Evolutionary conservation across 2,113 vertebrate genomes (phyloP).

Genomic region (Amazona guildingii): DNA sequence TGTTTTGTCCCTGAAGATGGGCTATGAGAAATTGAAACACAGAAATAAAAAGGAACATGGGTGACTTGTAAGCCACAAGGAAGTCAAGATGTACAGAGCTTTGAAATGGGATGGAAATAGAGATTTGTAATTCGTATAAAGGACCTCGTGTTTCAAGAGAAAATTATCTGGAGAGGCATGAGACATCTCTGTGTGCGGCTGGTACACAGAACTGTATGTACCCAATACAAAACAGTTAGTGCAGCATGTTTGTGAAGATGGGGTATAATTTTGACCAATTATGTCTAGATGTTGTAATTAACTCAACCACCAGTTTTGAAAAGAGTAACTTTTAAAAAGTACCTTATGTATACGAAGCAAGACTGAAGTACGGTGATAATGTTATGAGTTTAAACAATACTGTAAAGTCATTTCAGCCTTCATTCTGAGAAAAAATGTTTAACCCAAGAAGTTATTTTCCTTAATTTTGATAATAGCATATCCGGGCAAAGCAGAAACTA

Average conservation of each 20-base stretch:
- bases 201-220: not conserved
- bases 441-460: not conserved
- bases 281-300: not conserved
- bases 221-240: not conserved
- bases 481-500: not conserved
- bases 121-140: not conserved
- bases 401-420: not conserved
- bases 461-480: not conserved
- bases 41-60: not conserved
- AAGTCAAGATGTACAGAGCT: not conserved
- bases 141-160: not conserved
- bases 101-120: not conserved
- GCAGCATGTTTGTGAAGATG: not conserved
- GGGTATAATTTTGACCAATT: not conserved
- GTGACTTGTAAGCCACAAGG: not conserved
- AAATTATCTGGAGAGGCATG: not conserved
- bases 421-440: not conserved
- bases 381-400: not conserved
- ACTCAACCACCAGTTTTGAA: not conserved
- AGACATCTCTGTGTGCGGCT: not conserved
- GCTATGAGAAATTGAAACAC: not conserved
- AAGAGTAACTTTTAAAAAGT: not conserved
- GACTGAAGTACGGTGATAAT: not conserved
- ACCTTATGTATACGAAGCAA: not conserved
- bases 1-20: not conserved